Evolutionary conservation across 2,113 vertebrate genomes (phyloP).

Genomic region (Tylochromis polylepis): DNA sequence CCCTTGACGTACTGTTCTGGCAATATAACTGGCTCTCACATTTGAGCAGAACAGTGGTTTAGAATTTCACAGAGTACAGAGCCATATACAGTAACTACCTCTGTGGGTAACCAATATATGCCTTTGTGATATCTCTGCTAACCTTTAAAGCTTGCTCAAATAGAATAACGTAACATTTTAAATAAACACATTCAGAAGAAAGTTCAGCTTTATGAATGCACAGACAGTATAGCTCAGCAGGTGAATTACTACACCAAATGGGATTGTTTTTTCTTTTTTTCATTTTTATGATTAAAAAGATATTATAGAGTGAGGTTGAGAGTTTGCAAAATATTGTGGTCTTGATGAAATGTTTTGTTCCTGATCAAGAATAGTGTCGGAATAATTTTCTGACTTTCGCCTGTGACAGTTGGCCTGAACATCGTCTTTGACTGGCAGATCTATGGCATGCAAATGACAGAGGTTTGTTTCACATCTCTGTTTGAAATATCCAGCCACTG

Average conservation of each 20-base stretch:
- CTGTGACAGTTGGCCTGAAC: neutral
- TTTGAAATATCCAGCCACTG: neutral
- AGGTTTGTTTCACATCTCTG: neutral
- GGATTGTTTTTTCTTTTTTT: neutral
- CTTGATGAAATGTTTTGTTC: neutral
- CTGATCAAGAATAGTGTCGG: neutral
- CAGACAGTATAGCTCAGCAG: neutral
- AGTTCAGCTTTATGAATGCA: neutral
- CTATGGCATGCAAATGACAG: neutral
- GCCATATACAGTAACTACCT: neutral
- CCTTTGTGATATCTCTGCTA: neutral
- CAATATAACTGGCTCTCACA: neutral
- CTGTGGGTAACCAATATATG: accelerated
- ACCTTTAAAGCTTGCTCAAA: accelerated
- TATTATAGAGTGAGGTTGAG: neutral
- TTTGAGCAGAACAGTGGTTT: neutral
- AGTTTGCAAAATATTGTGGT: neutral
- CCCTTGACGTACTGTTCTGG: neutral
- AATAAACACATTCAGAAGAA: neutral
- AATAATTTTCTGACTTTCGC: neutral
- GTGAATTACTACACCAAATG: neutral
- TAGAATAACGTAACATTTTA: neutral
- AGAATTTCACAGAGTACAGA: neutral
- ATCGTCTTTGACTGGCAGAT: conserved; percentile 34
- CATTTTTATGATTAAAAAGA: neutral